Evolutionary conservation across 2,888 invertebrate species (phyloP).

Genomic region (Drosophila picticornis): DNA sequence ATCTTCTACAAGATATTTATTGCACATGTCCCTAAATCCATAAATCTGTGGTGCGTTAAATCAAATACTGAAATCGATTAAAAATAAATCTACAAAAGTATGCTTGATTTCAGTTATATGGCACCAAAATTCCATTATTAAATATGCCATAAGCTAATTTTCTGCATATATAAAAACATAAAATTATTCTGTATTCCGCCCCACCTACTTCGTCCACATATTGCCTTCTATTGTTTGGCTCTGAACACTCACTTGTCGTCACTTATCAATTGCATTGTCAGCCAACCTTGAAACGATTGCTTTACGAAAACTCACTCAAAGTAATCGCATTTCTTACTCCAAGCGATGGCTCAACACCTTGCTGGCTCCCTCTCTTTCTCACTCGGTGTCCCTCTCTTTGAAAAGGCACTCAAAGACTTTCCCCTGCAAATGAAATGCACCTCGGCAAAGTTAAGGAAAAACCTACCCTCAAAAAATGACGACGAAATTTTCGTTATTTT

Average conservation of each 20-base stretch:
- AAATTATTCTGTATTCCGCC: background rate
- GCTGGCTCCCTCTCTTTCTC: background rate
- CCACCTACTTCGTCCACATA: background rate
- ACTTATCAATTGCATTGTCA: conserved; percentile 31
- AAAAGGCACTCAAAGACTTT: conserved; percentile 40
- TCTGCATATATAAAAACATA: background rate
- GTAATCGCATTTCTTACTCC: conserved; percentile 28
- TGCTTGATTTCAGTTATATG: background rate
- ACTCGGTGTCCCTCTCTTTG: conserved; percentile 16
- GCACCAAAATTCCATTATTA: background rate
- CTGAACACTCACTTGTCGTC: conserved; percentile 14
- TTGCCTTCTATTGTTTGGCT: background rate
- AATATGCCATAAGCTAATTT: background rate
- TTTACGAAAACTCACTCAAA: conserved; percentile 45
- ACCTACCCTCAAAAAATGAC: conserved; percentile 50
- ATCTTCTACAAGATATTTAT: background rate
- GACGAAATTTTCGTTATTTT: conserved; percentile 49
- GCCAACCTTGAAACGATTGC: conserved; percentile 50
- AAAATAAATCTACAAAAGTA: background rate
- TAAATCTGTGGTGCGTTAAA: background rate
- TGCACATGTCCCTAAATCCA: background rate
- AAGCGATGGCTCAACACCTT: background rate
- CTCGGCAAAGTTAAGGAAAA: conserved; percentile 56
- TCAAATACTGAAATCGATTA: background rate
- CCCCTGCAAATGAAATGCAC: conserved; percentile 39